A percentile compares a stretch with the other conserved stretches of the same genome.
Evolutionary conservation across 2,797 vertebrate species (phyloP).

Genomic region (Danio tinwini): DNA sequence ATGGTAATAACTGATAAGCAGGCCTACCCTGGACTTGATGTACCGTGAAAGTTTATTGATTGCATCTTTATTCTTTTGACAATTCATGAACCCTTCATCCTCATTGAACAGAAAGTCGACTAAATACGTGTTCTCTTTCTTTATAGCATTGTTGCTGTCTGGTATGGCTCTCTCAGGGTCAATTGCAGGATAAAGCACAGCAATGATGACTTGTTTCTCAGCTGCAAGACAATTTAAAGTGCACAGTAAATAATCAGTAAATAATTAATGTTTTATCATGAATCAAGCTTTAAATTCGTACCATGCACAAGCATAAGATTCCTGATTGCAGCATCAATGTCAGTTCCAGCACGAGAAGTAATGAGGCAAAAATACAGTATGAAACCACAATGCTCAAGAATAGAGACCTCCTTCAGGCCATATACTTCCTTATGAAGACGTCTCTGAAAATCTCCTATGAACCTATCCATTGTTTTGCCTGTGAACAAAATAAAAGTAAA

Average conservation of each 20-base stretch:
- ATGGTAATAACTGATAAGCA: background rate
- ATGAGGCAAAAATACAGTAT: constrained; percentile 26
- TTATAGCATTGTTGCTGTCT: constrained; percentile 22
- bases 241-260: background rate
- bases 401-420: background rate
- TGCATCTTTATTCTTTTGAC: background rate
- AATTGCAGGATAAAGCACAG: constrained; percentile 39
- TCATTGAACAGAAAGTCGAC: constrained; percentile 38
- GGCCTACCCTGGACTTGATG: background rate
- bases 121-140: background rate
- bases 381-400: background rate
- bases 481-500: background rate
- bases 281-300: background rate
- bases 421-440: rapidly evolving
- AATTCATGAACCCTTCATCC: background rate
- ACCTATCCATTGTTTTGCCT: background rate
- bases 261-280: background rate
- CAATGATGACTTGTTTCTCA: constrained; percentile 8
- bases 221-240: constrained; percentile 5
- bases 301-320: background rate
- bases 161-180: background rate
- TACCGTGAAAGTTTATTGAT: background rate
- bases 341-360: constrained; percentile 43
- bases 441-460: rapidly evolving
- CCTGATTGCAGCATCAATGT: background rate